These are phyloP conservation scores for Aplodontia rufa DNA, from an alignment of 2,113 vertebrate species.

Conservation along the genomic window DNA sequence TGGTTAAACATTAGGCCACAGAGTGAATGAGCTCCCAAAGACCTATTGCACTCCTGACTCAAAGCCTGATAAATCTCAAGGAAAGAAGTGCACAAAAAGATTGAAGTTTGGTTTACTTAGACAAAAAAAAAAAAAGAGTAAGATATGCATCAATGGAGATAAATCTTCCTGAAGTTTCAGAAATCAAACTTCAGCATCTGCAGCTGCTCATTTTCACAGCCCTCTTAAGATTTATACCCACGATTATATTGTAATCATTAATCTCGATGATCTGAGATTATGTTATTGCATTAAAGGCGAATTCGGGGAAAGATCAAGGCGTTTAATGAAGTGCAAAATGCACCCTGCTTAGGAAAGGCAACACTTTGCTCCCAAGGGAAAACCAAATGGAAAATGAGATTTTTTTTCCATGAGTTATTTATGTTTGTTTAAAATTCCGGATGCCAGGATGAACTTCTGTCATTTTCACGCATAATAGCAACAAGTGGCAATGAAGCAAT, in stretches of 20 bases:
- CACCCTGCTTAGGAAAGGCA: conserved; percentile 64
- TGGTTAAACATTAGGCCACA: background rate
- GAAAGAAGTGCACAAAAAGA: background rate
- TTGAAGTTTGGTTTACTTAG: conserved; percentile 25
- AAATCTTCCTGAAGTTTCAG: background rate
- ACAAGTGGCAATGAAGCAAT: conserved; percentile 37
- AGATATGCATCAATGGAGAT: background rate
- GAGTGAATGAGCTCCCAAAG: background rate
- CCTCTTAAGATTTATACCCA: background rate
- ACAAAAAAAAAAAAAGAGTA: background rate
- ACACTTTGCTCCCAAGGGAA: conserved; percentile 70
- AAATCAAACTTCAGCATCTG: conserved; percentile 28
- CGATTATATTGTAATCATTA: conserved; percentile 50
- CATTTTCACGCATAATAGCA: conserved; percentile 68
- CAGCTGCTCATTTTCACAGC: background rate
- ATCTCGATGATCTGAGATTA: conserved; percentile 75
- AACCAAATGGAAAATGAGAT: conserved; percentile 71
- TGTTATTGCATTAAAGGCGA: conserved; percentile 61
- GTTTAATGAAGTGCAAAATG: conserved; percentile 81
- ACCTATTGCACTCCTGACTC: background rate
- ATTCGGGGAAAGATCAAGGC: conserved; percentile 77
- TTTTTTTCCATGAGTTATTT: conserved; percentile 76
- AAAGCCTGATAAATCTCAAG: background rate
- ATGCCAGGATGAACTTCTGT: conserved; percentile 62
- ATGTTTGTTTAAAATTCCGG: conserved; percentile 77